Base-by-base conservation (phyloP, 1,140 invertebrate species). In the Brachystomella parvula region DNA sequence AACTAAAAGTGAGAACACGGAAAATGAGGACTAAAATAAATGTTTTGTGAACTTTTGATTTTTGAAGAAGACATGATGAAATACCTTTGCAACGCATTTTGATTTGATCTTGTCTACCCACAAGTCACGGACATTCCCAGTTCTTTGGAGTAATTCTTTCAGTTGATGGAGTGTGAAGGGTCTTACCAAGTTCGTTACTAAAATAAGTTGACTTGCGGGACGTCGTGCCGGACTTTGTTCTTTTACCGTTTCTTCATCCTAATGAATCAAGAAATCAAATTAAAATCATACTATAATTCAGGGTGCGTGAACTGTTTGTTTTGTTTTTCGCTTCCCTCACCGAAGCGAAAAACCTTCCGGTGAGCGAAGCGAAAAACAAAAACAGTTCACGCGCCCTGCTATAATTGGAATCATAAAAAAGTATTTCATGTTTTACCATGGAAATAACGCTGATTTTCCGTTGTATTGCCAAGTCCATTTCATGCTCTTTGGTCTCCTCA, bases 61-160 rank as follows among this genome's bases (percentile, higher is more conserved):
- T n/a, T n/a, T n/a, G n/a, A n/a, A 61, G 47, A 24, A 9, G 17
- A 63, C 61, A 47, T 39, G 30, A 58, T 49, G 66, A 53, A 79
- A 79, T 77, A 88, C 86, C 78, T 83, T 85, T 30, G 91, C 93
- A 80, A 86, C 92, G 79, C 94, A 97, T 80, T 94, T 94, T 0
- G 94, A 96, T 77, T 98, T 98, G 70, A 98, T 96, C 77, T 88
- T 88, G 77, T 98, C 92, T 75, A 97, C 96, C 94, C 94, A 98
- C 78, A 89, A 88, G 60, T 93, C 89, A 28, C 85, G 81, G 57
- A 98, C 86, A 72, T 83, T 88, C 57, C 95, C 95, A n/a, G 90
- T 94, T 68, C 92, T 83, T 65, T 87, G 86, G 56, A 98, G 79
- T 53, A 98, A 80, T 73, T 96, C 92, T 76, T 93, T 93, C 21